A percentile compares a stretch with the other conserved stretches of the same genome.
These are phyloP conservation scores for Drosophila micromelanica DNA, from an alignment of 1,140 invertebrate genomes.

Conservation along the genomic window DNA sequence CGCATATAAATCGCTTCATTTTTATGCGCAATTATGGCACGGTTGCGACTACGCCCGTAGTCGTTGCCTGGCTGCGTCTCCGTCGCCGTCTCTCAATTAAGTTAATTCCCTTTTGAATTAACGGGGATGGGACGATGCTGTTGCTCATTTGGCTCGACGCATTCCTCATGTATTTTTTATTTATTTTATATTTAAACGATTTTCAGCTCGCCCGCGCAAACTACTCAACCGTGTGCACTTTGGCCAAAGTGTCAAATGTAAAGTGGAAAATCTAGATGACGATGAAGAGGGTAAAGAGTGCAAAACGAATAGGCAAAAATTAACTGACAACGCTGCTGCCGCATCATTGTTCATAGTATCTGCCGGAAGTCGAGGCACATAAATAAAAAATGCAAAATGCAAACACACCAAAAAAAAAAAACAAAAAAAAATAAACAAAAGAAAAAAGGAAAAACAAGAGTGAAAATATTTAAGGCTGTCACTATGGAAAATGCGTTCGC, in stretches of 20 bases:
- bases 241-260: constrained; percentile 59
- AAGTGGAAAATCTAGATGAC: constrained; percentile 11
- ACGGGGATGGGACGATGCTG: constrained; percentile 14
- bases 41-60: constrained; percentile 6
- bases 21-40: constrained; percentile 71
- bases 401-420: constrained; percentile 27
- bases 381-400: constrained; percentile 27
- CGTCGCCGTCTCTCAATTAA: constrained; percentile 56
- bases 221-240: constrained; percentile 72
- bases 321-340: constrained; percentile 28
- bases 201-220: constrained; percentile 53
- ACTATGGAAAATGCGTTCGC: constrained; percentile 49
- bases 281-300: too few species aligned
- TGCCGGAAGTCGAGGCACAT: constrained; percentile 38
- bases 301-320: constrained; percentile 21
- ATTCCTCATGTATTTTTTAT: constrained; percentile 71
- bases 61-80: constrained; percentile 12
- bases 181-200: constrained; percentile 71
- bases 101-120: constrained; percentile 76
- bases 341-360: constrained; percentile 21
- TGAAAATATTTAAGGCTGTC: constrained; percentile 42
- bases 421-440: constrained; percentile 11
- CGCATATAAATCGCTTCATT: constrained; percentile 82
- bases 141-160: constrained; percentile 38
- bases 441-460: constrained; percentile 2